These are phyloP conservation scores for Anagyrus pseudococci DNA, from an alignment of 2,888 invertebrate genomes.

Conservation along the genomic window DNA sequence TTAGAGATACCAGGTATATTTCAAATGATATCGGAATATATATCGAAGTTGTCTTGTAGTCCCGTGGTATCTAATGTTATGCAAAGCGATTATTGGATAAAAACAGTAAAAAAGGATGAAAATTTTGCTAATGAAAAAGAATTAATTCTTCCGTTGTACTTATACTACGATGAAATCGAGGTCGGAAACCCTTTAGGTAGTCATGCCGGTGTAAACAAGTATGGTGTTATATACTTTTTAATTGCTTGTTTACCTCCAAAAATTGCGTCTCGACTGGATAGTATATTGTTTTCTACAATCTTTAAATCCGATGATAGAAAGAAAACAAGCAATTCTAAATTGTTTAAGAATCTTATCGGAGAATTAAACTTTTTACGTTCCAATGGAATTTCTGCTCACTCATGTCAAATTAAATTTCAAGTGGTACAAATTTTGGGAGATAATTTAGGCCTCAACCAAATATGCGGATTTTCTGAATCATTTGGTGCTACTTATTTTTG, in stretches of 20 bases:
- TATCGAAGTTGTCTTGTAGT: no score
- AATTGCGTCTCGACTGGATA: not conserved
- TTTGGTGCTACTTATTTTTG: not conserved
- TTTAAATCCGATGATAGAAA: constrained; percentile 3
- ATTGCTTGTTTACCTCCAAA: not conserved
- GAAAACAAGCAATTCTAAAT: not conserved
- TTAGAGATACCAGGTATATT: not conserved
- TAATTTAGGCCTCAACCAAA: not conserved
- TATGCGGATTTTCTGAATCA: not conserved
- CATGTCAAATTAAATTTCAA: constrained; percentile 7
- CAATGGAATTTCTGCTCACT: constrained; percentile 7
- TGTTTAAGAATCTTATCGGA: not conserved
- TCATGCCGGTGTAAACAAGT: constrained; percentile 12
- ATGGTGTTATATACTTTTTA: not conserved
- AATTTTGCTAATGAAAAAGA: not conserved
- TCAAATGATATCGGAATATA: no score
- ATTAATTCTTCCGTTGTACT: not conserved
- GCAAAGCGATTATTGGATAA: not conserved
- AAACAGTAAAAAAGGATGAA: not conserved
- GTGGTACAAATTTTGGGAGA: not conserved
- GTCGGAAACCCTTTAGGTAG: constrained; percentile 3
- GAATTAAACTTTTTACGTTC: not conserved
- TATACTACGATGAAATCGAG: not conserved
- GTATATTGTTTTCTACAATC: constrained; percentile 7
- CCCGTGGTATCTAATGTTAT: not conserved